A percentile compares a stretch with the other conserved stretches of the same genome.
These are phyloP conservation scores for Euthynnus affinis DNA, from an alignment of 2,797 vertebrate genomes.

Conservation along the genomic window DNA sequence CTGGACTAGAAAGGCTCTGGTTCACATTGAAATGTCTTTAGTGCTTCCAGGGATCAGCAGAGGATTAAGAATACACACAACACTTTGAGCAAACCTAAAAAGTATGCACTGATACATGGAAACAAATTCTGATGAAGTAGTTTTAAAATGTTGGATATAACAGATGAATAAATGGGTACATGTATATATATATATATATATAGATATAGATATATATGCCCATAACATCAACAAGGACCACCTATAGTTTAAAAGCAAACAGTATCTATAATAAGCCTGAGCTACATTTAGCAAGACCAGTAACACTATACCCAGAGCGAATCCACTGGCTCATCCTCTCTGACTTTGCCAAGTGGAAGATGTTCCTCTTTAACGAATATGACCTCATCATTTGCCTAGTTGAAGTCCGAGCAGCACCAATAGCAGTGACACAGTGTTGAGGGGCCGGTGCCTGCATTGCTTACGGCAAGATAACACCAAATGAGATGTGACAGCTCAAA, in stretches of 20 bases:
- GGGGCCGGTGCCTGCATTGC: slow-evolving; percentile 68
- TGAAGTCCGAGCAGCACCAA: slow-evolving; percentile 69
- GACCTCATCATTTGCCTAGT: slow-evolving; percentile 76
- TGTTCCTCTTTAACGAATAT: slow-evolving; percentile 75
- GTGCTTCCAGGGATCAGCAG: neutral
- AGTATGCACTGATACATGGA: neutral
- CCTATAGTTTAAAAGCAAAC: neutral
- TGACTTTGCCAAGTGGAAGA: slow-evolving; percentile 85
- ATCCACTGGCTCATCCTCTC: slow-evolving; percentile 51
- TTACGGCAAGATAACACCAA: slow-evolving; percentile 73
- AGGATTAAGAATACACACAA: neutral
- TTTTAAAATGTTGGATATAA: neutral
- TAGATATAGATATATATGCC: no score
- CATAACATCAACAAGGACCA: neutral
- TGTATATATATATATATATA: no score
- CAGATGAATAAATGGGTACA: neutral
- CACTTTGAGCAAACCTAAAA: neutral
- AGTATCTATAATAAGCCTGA: slow-evolving; percentile 15
- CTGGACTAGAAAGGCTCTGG: neutral
- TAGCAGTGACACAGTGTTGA: slow-evolving; percentile 67
- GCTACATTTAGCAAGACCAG: slow-evolving; percentile 2
- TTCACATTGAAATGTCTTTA: neutral
- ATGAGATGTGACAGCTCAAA: slow-evolving; percentile 86
- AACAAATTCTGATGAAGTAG: neutral
- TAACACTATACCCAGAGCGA: slow-evolving; percentile 36